Evolutionary conservation across 1,140 invertebrate genomes (phyloP), one percentile per base, ranked within the genome.

Genomic region (Kradibia gibbosae): DNA sequence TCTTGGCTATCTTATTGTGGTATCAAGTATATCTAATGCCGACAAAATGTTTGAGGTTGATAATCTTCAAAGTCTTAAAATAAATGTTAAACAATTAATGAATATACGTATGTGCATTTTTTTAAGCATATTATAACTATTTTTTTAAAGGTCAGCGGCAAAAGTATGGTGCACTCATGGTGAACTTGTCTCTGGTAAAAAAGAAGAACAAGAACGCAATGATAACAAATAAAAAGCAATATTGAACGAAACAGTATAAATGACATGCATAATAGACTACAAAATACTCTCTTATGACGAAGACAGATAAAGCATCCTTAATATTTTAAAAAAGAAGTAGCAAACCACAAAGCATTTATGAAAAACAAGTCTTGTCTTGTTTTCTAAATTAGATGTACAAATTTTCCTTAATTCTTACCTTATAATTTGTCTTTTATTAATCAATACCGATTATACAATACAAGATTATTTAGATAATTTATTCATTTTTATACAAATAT

Each of bases 1-100:
- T 95, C 25, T 87, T 97, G 79, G 94, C 94, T 82, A 76, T 94
- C 22, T 87, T 93, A 57, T 86, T 96, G 36, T 96, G 94, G 94
- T 93, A 94, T 84, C 88, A 92, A 74, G 90, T 92, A 3, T 84
- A 92, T 71, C 85, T 85, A 82, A 89, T 93, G 88, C 93, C 93
- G 3, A 86, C 92, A 53, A 86, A 90, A 48, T 92, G 90, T 85
- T 86, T 93, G 60, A 92, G 88, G 93, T 93, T 86, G 50, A 83
- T 87, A 82, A 55, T 78, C 42, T 8, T 53, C 67, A 42, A 75
- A 73, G 25, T 65, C 8, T 50, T 48, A 28, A 31, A 50, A 28
- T 71, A 3, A 42, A 25, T 39, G 36, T 22, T 72, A 13, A 48
- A 62, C 13, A 31, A 13, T 53, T 78, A 34, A 34, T 25, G 36